phyloP scores from a whole-genome alignment of 2,113 vertebrate genomes.

The Formicarius rufipectus region DNA sequence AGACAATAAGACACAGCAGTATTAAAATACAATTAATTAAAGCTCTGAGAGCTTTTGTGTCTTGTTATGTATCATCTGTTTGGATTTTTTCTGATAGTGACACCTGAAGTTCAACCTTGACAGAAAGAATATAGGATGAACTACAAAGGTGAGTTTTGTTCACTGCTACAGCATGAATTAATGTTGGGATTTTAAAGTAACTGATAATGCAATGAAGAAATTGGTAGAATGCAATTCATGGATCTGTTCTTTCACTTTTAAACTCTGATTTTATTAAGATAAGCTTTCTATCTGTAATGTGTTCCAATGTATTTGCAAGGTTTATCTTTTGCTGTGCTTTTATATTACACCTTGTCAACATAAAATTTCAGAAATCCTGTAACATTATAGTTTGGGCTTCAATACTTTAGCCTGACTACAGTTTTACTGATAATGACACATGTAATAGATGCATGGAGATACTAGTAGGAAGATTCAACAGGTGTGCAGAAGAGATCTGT shows the following conservation, averaged over 20 bases:
- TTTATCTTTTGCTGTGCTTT: not conserved
- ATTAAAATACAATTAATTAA: not conserved
- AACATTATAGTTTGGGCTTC: not conserved
- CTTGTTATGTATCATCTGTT: not conserved
- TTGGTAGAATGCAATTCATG: not conserved
- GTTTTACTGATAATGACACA: not conserved
- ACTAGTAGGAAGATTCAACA: not conserved
- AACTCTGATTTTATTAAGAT: not conserved
- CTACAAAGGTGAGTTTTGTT: not conserved
- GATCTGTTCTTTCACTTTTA: not conserved
- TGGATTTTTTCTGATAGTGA: not conserved
- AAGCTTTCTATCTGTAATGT: not conserved
- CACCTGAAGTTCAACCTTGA: not conserved
- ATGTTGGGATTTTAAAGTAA: not conserved
- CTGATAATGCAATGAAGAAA: not conserved
- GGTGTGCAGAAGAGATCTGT: not conserved
- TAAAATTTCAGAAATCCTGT: not conserved
- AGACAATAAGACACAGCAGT: not conserved
- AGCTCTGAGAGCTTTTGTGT: not conserved
- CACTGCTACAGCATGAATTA: not conserved
- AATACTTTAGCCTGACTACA: not conserved
- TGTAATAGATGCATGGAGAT: not conserved
- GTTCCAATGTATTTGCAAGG: not conserved
- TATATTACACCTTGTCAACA: not conserved
- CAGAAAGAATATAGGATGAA: not conserved